A percentile compares a stretch with the other conserved stretches of the same genome.
These are phyloP conservation scores for Leptinotarsa texana DNA, from an alignment of 1,140 invertebrate species.

Conservation along the genomic window DNA sequence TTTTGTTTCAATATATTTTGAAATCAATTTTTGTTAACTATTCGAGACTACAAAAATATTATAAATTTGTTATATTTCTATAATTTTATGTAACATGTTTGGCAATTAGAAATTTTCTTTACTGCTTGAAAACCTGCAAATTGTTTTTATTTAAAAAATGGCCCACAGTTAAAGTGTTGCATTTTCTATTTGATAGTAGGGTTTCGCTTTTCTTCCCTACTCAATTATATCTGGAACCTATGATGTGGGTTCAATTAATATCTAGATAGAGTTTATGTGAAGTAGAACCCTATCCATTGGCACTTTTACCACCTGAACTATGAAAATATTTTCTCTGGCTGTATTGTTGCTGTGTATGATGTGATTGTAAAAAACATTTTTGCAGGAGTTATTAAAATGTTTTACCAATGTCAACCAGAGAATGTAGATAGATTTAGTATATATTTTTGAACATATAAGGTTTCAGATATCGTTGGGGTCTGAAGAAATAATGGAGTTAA, in stretches of 20 bases:
- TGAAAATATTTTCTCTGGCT: too few species aligned
- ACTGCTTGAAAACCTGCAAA: constrained; percentile 27
- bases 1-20: background rate
- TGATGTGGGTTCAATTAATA: constrained; percentile 2
- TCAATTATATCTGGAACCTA: constrained; percentile 18
- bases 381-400: too few species aligned
- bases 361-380: too few species aligned
- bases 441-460: too few species aligned
- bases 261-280: too few species aligned
- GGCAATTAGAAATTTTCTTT: background rate
- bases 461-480: too few species aligned
- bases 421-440: too few species aligned
- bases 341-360: too few species aligned
- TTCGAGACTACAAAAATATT: constrained; percentile 10
- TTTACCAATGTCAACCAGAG: too few species aligned
- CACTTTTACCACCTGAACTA: too few species aligned
- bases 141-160: constrained; percentile 27
- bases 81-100: background rate
- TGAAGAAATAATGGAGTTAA: too few species aligned
- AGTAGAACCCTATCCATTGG: too few species aligned
- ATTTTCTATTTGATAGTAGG: constrained; percentile 25
- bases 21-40: background rate
- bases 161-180: constrained; percentile 14
- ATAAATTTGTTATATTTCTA: constrained; percentile 14
- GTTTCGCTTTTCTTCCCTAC: background rate